A percentile compares a stretch with the other conserved stretches of the same genome.
phyloP scores from a whole-genome alignment of 2,113 vertebrate species.

The Noturus placidus region DNA sequence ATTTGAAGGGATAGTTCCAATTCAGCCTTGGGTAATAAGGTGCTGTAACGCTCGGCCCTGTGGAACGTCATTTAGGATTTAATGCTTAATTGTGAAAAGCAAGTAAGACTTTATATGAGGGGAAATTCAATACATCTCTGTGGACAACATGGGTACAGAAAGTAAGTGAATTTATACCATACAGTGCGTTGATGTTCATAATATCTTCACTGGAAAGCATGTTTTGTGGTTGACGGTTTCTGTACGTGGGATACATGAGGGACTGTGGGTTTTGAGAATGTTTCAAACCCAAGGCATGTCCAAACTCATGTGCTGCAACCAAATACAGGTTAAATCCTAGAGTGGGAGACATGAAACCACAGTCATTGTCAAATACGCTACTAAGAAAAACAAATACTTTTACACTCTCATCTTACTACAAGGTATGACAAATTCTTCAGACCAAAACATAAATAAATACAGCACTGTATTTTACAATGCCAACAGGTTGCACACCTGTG shows the following conservation, averaged over 20 bases:
- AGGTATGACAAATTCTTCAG: background rate
- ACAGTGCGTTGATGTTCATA: slow-evolving; percentile 75
- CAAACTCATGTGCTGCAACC: slow-evolving; percentile 81
- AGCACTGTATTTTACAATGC: background rate
- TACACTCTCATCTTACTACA: background rate
- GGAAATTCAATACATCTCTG: background rate
- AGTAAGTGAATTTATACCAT: slow-evolving; percentile 69
- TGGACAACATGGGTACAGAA: background rate
- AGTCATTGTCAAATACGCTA: slow-evolving; percentile 9
- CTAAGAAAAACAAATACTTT: slow-evolving; percentile 2
- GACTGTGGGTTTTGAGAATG: slow-evolving; percentile 76
- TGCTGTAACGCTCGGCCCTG: slow-evolving; percentile 57
- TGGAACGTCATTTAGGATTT: slow-evolving; percentile 14
- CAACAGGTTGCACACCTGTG: background rate
- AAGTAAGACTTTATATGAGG: background rate
- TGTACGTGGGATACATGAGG: slow-evolving; percentile 83
- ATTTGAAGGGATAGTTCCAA: slow-evolving; percentile 53
- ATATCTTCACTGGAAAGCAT: slow-evolving; percentile 77
- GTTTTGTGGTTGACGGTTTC: slow-evolving; percentile 42
- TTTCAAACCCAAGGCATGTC: slow-evolving; percentile 80
- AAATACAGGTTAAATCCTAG: slow-evolving; percentile 77
- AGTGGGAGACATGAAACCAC: slow-evolving; percentile 27
- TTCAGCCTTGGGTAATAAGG: slow-evolving; percentile 48
- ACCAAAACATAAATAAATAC: background rate
- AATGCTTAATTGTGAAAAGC: background rate